Evolutionary conservation across 2,888 invertebrate genomes (phyloP), one percentile per base, ranked within the genome.

Genomic region (Drosophila mimetica): DNA sequence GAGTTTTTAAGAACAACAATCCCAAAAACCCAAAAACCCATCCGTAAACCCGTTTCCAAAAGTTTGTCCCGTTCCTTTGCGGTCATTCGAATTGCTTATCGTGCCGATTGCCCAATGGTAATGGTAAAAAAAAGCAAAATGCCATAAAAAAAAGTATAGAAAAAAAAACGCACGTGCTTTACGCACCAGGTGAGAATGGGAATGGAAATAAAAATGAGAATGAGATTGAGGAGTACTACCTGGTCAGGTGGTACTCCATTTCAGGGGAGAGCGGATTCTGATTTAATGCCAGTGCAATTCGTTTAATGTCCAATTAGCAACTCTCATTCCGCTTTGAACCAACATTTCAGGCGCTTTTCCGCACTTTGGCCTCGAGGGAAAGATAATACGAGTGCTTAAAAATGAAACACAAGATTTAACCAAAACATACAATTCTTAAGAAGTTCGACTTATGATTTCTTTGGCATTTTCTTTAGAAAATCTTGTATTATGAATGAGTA

Each of bases 151-250:
- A 25, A 22, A 22, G 14, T 47, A 57, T 47, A 60, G 60, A 71
- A 25, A 20, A 65, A 71, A 48, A 52, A 84, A 70, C 72, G 84
- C 81, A 82, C 81, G 85, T 82, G 86, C 76, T 86, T 70, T 64
- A 63, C 59, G 64, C 77, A 72, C 28, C 65, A n/a, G 48, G 8
- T 34, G 34, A 54, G 53, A 28, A 34, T 48, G 34, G 13, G 46
- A 28, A 37, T 18, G 41, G 11, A 18, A 41, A 20, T 13, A 18
- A 8, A 16, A 28, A 22, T 25, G 1, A 6, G 7, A 25, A 37
- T 18, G 46, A 13, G 20, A 36, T n/a, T 11, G 25, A 13, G 22
- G 28, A 20, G 42, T 9, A 22, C 20, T 9, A 28, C 32, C 34
- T 37, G 48, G 50, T 55, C 37, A 55, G 42, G 66, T 54, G 69